phyloP scores from a whole-genome alignment of 2,113 vertebrate genomes.

The Pleuronectes platessa region DNA sequence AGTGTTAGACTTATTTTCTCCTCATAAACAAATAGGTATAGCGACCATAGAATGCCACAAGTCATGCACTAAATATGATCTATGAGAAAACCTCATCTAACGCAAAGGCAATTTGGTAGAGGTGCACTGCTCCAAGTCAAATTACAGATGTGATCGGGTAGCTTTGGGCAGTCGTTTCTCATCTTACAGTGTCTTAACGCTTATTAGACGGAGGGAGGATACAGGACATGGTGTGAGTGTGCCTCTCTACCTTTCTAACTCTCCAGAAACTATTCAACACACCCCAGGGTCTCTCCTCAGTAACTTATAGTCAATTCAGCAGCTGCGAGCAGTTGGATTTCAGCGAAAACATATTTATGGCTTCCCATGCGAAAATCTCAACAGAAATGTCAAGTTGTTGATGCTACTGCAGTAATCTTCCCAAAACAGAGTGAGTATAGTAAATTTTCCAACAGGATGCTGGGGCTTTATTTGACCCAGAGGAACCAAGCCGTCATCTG shows the following conservation, averaged over 20 bases:
- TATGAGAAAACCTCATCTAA: conserved; percentile 30
- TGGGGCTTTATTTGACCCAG: background rate
- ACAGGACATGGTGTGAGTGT: conserved; percentile 3
- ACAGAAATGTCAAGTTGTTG: conserved; percentile 48
- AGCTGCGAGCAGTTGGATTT: background rate
- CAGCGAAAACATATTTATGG: background rate
- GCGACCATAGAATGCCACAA: conserved; percentile 9
- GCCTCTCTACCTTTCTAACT: background rate
- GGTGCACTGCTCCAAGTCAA: conserved; percentile 18
- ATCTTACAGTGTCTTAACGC: conserved; percentile 21
- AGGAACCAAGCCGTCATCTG: background rate
- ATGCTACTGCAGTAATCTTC: conserved; percentile 11
- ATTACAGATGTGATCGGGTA: conserved; percentile 19
- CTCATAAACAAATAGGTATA: background rate
- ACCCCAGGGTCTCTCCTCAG: conserved; percentile 17
- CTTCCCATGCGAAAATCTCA: background rate
- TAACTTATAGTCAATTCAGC: conserved; percentile 26
- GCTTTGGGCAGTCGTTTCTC: conserved; percentile 34
- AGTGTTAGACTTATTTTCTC: background rate
- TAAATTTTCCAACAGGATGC: background rate
- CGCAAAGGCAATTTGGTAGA: conserved; percentile 25
- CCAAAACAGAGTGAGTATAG: background rate
- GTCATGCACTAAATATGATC: conserved; percentile 36
- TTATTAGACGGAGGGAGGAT: conserved; percentile 3
- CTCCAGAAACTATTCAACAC: conserved; percentile 6